Conservation (phyloP, 2,113 vertebrate species). For the Zosterops pallidus region DNA sequence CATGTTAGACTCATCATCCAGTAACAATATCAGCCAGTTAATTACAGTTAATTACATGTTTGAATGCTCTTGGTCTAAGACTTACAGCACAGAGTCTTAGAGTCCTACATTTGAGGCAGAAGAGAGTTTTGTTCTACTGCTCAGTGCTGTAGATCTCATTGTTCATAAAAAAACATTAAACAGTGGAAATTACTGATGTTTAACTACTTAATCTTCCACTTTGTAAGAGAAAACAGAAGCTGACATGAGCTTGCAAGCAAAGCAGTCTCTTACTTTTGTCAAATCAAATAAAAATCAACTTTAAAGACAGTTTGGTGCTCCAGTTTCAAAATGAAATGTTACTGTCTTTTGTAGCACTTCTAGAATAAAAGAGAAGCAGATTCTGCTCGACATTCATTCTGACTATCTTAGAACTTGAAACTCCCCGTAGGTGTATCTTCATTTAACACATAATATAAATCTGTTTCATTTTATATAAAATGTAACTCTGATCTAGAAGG, state of each 20-base stretch:
- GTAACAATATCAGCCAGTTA: neutral
- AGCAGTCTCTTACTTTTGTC: slow-evolving; percentile 6
- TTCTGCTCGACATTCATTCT: neutral
- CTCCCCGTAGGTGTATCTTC: neutral
- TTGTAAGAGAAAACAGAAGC: slow-evolving; percentile 15
- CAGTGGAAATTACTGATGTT: neutral
- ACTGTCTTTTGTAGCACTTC: neutral
- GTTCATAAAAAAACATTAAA: neutral
- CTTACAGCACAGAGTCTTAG: neutral
- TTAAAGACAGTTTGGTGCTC: neutral
- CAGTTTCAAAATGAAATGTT: neutral
- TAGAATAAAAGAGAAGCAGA: neutral
- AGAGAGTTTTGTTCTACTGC: neutral
- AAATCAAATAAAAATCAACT: slow-evolving; percentile 60
- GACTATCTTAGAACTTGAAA: neutral
- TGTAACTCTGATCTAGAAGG: neutral
- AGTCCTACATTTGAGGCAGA: neutral
- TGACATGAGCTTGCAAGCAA: slow-evolving; percentile 41
- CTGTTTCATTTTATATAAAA: slow-evolving; percentile 11
- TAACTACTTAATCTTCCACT: neutral
- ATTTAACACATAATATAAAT: slow-evolving; percentile 15
- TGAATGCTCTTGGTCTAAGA: neutral
- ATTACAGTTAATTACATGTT: neutral
- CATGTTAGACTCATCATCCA: neutral
- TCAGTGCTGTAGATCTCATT: neutral